Percentiles rank a stretch among this genome's conserved stretches.
Evolutionary conservation across 2,113 vertebrate genomes (phyloP).

Genomic region (Stictonetta naevosa): DNA sequence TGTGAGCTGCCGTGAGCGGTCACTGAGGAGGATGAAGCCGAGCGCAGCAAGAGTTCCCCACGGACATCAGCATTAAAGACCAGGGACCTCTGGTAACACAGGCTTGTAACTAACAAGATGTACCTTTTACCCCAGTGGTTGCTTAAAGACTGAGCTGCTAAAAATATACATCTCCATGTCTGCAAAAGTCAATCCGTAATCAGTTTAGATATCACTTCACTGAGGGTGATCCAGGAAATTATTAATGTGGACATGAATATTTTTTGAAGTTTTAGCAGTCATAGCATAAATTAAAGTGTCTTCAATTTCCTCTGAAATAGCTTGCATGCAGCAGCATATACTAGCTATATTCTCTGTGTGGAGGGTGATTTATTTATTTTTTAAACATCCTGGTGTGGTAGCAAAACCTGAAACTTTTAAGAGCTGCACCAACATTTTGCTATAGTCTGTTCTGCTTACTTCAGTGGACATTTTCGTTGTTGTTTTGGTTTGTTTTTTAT

Average conservation of each 20-base stretch:
- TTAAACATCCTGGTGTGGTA: not conserved
- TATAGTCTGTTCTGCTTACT: not conserved
- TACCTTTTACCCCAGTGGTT: not conserved
- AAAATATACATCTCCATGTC: not conserved
- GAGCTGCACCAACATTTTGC: not conserved
- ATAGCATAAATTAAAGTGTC: not conserved
- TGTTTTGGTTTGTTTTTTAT: no score
- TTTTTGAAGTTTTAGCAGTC: not conserved
- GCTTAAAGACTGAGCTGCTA: not conserved
- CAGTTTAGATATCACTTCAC: not conserved
- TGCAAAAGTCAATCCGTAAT: not conserved
- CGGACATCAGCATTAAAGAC: not conserved
- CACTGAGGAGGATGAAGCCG: not conserved
- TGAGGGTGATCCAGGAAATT: not conserved
- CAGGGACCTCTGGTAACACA: not conserved
- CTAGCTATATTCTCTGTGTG: not conserved
- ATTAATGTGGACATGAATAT: not conserved
- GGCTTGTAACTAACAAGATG: not conserved
- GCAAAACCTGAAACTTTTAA: not conserved
- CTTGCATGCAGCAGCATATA: not conserved
- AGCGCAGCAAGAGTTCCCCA: not conserved
- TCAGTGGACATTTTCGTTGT: not conserved
- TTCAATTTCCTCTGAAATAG: not conserved
- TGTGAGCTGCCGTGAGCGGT: fast-evolving
- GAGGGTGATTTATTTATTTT: fast-evolving